Base-by-base conservation (phyloP, 2,113 vertebrate genomes). In the Erinaceus europaeus region DNA sequence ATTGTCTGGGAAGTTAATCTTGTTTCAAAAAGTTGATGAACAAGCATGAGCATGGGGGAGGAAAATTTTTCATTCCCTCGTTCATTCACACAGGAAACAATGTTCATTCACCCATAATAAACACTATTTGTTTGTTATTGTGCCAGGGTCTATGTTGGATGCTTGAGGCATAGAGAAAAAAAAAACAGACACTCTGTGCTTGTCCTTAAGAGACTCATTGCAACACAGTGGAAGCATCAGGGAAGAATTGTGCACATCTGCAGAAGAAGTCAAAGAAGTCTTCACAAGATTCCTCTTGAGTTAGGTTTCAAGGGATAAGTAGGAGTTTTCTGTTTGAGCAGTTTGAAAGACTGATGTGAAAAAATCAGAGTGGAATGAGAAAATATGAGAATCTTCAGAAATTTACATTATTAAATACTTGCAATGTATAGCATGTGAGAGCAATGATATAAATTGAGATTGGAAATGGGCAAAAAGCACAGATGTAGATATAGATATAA, bases 271-370 rank as follows among this genome's bases (percentile, higher is more conserved):
- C 25, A 68, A 64, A 25, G n/a, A 78, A 86, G 36, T 15, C 13
- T 84, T 87, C 34, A 18, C 15, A 71, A 48, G 4, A 21, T 40
- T 20, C 67, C 27, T 46, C 13, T 40, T 25, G 12, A 34, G 34
- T 65, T 61, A 44, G 34, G 65, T 86, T 92, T 88, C 78, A 67
- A 93, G 61, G 34, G 52, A 29, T 64, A 59, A 64, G 7, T 21
- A 86, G 71, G 59, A 92, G 46, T 81, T 90, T 64, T 57, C 34
- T 27, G 6, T 65, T 32, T 32, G 59, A 15, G 40, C 9, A 53
- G 34, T 29, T 25, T 17, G 40, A 73, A 52, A 85, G 32, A 57
- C 21, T 10, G 18, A 9, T 32, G 8, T 64, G 40, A 40, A 48
- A 69, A 32, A 53, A 18, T n/a, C 32, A 14, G 55, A 13, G 44